A percentile compares a stretch with the other conserved stretches of the same genome.
These are phyloP conservation scores for Thryonomys swinderianus DNA, from an alignment of 2,113 vertebrate genomes.

Conservation along the genomic window DNA sequence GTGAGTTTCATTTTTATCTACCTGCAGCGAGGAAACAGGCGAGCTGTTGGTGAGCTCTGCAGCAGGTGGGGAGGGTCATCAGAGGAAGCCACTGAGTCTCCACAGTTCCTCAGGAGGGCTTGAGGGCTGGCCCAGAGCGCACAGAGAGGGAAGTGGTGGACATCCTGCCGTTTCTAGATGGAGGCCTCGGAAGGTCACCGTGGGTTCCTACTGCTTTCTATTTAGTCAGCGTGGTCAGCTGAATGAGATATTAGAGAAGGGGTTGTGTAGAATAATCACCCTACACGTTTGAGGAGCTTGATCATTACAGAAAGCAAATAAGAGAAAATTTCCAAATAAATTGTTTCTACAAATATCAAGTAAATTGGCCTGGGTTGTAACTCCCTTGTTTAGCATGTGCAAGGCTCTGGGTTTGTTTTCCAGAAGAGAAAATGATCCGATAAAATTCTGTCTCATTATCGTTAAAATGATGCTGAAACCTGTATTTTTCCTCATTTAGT, in stretches of 20 bases:
- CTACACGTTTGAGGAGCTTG: not conserved
- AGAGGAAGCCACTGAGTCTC: not conserved
- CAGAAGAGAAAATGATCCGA: not conserved
- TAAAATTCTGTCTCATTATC: not conserved
- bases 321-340: constrained; percentile 9
- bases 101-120: not conserved
- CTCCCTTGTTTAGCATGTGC: not conserved
- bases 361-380: not conserved
- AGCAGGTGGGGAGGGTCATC: not conserved
- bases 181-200: not conserved
- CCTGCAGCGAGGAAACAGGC: not conserved
- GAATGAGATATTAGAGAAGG: not conserved
- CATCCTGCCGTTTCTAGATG: not conserved
- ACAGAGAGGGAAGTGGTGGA: not conserved
- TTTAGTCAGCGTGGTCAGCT: not conserved
- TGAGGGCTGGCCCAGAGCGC: not conserved
- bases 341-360: not conserved
- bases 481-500: not conserved
- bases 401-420: not conserved
- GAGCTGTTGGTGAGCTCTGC: accelerated
- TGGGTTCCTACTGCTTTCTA: not conserved
- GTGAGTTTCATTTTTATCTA: not conserved
- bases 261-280: not conserved
- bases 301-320: not conserved
- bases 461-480: not conserved